Percentiles rank a stretch among this genome's conserved stretches.
Conservation (phyloP, 2,888 invertebrate genomes). For the Lordiphosa andalusiaca region DNA sequence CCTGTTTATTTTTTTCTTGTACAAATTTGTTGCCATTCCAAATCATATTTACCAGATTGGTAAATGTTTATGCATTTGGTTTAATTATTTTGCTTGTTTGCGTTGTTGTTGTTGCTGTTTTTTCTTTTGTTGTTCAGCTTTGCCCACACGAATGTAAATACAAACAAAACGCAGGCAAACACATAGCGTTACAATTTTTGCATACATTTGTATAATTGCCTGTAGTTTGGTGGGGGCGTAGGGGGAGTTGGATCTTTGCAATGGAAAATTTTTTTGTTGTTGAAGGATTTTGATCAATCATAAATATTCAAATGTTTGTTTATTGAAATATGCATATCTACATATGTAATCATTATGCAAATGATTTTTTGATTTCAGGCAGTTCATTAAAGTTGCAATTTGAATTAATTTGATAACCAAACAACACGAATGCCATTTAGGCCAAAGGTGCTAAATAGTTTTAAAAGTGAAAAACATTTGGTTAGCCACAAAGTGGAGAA, state of each 20-base stretch:
- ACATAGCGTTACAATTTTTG: too few relatives aligned
- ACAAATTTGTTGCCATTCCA: too few relatives aligned
- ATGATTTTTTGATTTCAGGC: conserved; percentile 16
- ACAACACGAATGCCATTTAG: conserved; percentile 5
- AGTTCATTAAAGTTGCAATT: conserved; percentile 37
- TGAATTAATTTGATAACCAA: conserved; percentile 18
- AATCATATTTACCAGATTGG: too few relatives aligned
- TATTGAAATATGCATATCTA: neutral
- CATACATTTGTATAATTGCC: too few relatives aligned
- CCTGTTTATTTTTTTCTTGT: too few relatives aligned
- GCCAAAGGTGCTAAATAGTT: too few relatives aligned
- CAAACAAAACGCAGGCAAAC: too few relatives aligned
- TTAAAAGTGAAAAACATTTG: too few relatives aligned
- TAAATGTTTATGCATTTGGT: conserved; percentile 2
- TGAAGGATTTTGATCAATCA: conserved; percentile 22
- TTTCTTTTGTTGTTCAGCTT: too few relatives aligned
- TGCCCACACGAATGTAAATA: too few relatives aligned
- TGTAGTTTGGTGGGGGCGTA: conserved; percentile 2
- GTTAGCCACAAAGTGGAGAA: too few relatives aligned
- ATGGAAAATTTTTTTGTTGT: conserved; percentile 25
- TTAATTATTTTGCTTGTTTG: conserved; percentile 1
- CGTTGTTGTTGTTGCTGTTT: neutral
- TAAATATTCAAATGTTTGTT: conserved; percentile 12
- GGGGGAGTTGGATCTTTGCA: neutral
- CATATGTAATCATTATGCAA: conserved; percentile 31